These are phyloP conservation scores for Drosophila chauvacae DNA, from an alignment of 1,140 invertebrate species.

Conservation along the genomic window DNA sequence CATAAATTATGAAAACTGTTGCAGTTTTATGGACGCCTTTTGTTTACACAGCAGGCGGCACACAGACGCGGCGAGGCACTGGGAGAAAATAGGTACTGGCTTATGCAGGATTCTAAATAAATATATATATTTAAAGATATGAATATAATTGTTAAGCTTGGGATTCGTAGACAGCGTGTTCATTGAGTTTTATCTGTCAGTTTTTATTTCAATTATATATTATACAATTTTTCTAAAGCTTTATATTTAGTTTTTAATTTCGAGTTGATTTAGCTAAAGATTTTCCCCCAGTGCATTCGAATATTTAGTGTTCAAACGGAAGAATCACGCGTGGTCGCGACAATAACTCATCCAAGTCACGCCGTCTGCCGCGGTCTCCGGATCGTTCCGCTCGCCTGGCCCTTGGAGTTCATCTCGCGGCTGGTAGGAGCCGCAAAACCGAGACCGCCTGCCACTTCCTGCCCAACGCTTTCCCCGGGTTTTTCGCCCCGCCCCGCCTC, in stretches of 20 bases:
- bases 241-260: not conserved
- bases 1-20: conserved; percentile 73
- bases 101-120: not conserved
- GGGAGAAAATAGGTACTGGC: not conserved
- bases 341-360: conserved; percentile 75
- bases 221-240: not conserved
- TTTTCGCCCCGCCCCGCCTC: not conserved
- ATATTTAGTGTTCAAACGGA: conserved; percentile 32
- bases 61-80: conserved; percentile 10
- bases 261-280: not conserved
- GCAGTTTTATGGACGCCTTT: conserved; percentile 53
- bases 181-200: no score
- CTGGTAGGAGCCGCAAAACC: conserved; percentile 38
- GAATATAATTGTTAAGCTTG: no score
- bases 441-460: conserved; percentile 68
- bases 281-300: conserved; percentile 9
- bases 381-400: conserved; percentile 64
- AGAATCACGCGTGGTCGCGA: conserved; percentile 68
- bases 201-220: no score
- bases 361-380: conserved; percentile 67
- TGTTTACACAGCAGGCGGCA: conserved; percentile 40
- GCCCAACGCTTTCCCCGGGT: conserved; percentile 33
- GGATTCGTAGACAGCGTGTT: not conserved
- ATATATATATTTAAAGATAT: no score
- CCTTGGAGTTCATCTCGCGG: conserved; percentile 57